Base-by-base conservation (phyloP, 2,888 invertebrate species). In the Tuberolachnus salignus region DNA sequence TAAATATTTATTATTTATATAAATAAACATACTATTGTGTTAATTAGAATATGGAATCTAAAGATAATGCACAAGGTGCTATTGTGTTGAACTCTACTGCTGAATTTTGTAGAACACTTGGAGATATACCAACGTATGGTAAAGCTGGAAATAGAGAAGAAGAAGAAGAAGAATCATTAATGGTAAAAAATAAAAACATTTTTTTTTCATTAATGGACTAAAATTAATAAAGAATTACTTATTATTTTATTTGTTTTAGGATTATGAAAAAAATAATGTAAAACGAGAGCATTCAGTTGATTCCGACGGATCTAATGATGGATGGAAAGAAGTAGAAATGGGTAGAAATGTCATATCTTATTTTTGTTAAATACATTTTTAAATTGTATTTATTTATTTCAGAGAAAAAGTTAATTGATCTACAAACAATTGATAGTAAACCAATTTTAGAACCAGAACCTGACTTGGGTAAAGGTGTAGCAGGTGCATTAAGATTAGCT, bases 41-140 rank as follows among this genome's bases (percentile, higher is more conserved):
- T 51, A 34, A 34, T 61, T 64, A 80, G 71, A 80, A 80, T 64
- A 44, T 59, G n/a, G 80, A 70, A 19, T 57, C 55, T 26, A 72
- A 80, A 46, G 72, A 71, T 53, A 71, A 61, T 46, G 44, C 53
- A 19, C 49, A 55, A 71, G 87, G 87, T 3, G 88, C 89, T 83
- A 97, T 97, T 84, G 90, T 92, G 80, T 87, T 98, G 78, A 96
- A 98, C 88, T 92, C 95, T 1, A 97, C 97, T 0, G 97, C 97
- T 0, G 98, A 98, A 88, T 98, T 98, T 88, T 98, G 98, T 85
- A 91, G 97, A 83, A 95, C 96, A 64, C 88, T 98, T 10, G 96
- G 97, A 1, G 97, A 97, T 85, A 96, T 97, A 84, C 97, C 97
- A 80, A 96, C 96, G 0, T 96, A 96, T 85, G 97, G 95, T 19